Conservation (phyloP, 64 coral and sea anemone species). For the Catalaphyllia jardinei region DNA sequence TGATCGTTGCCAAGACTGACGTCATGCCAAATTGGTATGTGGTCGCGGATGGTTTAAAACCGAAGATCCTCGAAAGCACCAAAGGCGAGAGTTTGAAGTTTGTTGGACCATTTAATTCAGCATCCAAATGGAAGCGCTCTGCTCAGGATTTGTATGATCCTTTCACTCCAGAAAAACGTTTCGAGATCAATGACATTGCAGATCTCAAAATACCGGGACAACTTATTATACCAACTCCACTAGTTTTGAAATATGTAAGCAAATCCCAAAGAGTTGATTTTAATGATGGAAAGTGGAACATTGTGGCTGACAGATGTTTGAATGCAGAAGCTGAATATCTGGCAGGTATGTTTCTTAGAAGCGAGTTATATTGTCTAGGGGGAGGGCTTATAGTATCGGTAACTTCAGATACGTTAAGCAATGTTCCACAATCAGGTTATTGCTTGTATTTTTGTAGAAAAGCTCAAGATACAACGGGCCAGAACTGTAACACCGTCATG, state of each 20-base stretch:
- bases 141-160: constrained; percentile 51
- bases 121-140: constrained; percentile 72
- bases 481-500: not conserved
- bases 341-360: constrained; percentile 4
- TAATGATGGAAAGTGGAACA: constrained; percentile 16
- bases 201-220: not conserved
- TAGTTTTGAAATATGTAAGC: not conserved
- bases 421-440: no score
- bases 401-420: not conserved
- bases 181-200: constrained; percentile 14
- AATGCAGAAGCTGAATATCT: constrained; percentile 30
- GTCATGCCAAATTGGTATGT: constrained; percentile 87
- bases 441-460: not conserved
- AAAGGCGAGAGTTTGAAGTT: constrained; percentile 62
- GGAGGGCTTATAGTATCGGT: not conserved
- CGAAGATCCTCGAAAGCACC: constrained; percentile 56
- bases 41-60: constrained; percentile 9
- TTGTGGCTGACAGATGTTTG: constrained; percentile 13
- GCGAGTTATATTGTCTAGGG: not conserved
- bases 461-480: not conserved
- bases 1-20: constrained; percentile 67
- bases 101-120: constrained; percentile 70
- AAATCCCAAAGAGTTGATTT: not conserved
- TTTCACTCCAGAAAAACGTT: constrained; percentile 49
- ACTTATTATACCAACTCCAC: constrained; percentile 30